These are phyloP conservation scores for Dallia pectoralis DNA, from an alignment of 2,797 vertebrate species.

Conservation along the genomic window DNA sequence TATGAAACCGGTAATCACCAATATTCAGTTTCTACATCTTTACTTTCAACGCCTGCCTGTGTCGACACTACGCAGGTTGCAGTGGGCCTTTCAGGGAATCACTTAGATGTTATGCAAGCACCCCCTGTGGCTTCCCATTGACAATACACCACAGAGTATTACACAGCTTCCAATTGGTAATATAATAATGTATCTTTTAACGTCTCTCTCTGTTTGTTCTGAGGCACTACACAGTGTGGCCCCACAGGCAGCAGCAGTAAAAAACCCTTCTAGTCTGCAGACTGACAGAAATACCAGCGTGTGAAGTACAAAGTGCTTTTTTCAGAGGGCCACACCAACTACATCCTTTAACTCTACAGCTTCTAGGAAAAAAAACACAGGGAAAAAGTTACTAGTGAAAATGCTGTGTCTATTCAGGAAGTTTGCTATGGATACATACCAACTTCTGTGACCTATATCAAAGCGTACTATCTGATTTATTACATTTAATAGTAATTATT, in stretches of 20 bases:
- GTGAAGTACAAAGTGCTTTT: conserved; percentile 23
- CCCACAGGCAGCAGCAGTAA: conserved; percentile 40
- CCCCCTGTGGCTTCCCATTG: not conserved
- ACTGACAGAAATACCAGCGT: conserved; percentile 45
- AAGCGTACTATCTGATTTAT: not conserved
- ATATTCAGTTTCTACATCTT: too few relatives aligned
- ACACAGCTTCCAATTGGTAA: not conserved
- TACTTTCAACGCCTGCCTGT: too few relatives aligned
- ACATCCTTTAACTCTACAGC: conserved; percentile 11
- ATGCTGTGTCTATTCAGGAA: not conserved
- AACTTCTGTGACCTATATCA: not conserved
- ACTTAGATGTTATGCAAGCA: not conserved
- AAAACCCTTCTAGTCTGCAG: conserved; percentile 40
- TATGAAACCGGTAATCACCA: too few relatives aligned
- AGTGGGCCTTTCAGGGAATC: too few relatives aligned
- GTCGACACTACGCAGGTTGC: too few relatives aligned
- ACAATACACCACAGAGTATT: not conserved
- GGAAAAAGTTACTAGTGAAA: not conserved
- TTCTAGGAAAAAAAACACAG: not conserved
- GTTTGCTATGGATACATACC: not conserved
- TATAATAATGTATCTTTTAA: conserved; percentile 31
- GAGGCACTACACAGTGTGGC: conserved; percentile 42
- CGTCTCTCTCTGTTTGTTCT: conserved; percentile 35
- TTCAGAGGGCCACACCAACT: conserved; percentile 26
- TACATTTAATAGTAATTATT: not conserved